Evolutionary conservation across 1,140 invertebrate species (phyloP).

Genomic region (Zaprionus kolodkinae): DNA sequence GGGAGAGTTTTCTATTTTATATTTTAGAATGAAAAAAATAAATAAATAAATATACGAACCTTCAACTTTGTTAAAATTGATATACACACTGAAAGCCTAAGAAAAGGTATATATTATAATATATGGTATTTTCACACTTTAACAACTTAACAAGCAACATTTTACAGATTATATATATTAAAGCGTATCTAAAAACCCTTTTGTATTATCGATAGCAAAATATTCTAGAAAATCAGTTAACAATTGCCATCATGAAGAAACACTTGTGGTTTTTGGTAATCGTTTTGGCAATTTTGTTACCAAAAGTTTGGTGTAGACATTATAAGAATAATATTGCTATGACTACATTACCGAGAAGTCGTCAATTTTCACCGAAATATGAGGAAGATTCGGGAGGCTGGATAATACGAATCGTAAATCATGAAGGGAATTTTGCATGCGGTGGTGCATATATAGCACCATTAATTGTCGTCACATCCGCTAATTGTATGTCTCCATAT

Average conservation of each 20-base stretch:
- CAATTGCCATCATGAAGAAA: not conserved
- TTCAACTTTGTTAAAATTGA: no score
- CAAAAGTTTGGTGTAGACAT: not conserved
- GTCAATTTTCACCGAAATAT: not conserved
- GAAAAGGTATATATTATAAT: not conserved
- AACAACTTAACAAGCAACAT: not conserved
- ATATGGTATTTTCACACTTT: no score
- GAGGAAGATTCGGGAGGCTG: conserved; percentile 26
- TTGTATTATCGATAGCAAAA: not conserved
- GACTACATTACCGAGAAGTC: not conserved
- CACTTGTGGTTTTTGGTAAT: not conserved
- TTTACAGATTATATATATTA: not conserved
- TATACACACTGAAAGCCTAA: no score
- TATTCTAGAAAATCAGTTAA: conserved; percentile 1
- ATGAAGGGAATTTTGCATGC: conserved; percentile 35
- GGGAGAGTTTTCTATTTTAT: no score
- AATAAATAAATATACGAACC: no score
- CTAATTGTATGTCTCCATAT: conserved; percentile 36
- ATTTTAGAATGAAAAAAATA: no score
- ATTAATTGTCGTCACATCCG: conserved; percentile 42
- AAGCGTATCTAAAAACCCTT: not conserved
- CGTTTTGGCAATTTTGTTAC: not conserved
- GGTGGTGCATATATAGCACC: conserved; percentile 41
- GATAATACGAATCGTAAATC: conserved; percentile 33
- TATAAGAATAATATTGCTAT: not conserved